Percentiles rank a stretch among this genome's conserved stretches.
Conservation (phyloP, 2,888 invertebrate genomes). For the Heliothis peltigera region DNA sequence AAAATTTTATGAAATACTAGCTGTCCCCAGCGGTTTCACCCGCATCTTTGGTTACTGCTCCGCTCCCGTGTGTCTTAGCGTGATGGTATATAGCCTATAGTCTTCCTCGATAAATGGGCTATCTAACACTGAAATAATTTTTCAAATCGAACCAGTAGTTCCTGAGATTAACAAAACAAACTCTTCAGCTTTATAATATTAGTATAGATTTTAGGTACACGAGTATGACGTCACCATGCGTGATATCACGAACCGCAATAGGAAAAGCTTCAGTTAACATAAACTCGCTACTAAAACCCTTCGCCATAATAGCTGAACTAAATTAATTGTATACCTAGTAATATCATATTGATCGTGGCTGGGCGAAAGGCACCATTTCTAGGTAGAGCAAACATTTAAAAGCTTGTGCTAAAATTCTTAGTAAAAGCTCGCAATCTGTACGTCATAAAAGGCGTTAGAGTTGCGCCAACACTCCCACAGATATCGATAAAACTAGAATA, state of each 20-base stretch:
- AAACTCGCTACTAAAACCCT: constrained; percentile 16
- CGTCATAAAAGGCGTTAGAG: constrained; percentile 2
- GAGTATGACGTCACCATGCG: constrained; percentile 20
- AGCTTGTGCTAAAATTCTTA: constrained; percentile 7
- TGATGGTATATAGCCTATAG: too few species aligned
- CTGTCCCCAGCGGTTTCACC: too few species aligned
- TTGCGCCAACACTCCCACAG: neutral
- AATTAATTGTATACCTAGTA: constrained; percentile 7
- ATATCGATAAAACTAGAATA: constrained; percentile 3
- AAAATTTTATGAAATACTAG: too few species aligned
- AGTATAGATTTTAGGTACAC: constrained; percentile 5
- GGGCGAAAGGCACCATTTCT: constrained; percentile 15
- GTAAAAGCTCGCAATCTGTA: constrained; percentile 5
- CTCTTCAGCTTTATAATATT: too few species aligned
- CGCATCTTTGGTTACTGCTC: too few species aligned
- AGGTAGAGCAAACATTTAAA: constrained; percentile 19
- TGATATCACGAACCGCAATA: constrained; percentile 14
- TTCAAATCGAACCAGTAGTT: too few species aligned
- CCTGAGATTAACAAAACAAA: too few species aligned
- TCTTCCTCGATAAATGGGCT: too few species aligned
- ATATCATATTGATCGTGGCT: constrained; percentile 30
- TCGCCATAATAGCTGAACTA: constrained; percentile 1
- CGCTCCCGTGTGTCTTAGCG: too few species aligned
- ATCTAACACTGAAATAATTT: too few species aligned
- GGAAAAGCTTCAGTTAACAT: constrained; percentile 1